Evolutionary conservation across 2,888 invertebrate genomes (phyloP), one percentile per base, ranked within the genome.

Genomic region (Aphodius sticticus): DNA sequence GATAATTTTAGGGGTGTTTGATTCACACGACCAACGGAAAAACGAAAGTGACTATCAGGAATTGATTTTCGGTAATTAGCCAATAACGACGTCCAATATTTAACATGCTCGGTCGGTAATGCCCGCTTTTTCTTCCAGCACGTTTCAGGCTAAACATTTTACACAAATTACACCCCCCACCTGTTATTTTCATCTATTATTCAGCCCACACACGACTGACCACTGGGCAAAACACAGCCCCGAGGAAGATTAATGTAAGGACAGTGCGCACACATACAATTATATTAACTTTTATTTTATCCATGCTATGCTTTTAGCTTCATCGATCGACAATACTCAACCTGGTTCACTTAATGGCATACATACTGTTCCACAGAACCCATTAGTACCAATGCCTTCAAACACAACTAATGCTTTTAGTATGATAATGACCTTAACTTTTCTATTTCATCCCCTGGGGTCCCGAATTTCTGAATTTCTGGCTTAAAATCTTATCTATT

Each of bases 141-240:
- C 74, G 6, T 35, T 74, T 37, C 74, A 35, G 36, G 74, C 74
- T 35, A 74, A 35, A 37, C 74, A 37, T 74, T 74, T 74, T 74
- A 74, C 74, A 36, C 74, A 74, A 74, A 74, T 74, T 74, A 74
- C 74, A 74, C 74, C 37, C 26, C 37, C 74, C 74, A 74, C 74
- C 74, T 74, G 74, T 74, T 74, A 74, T 74, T 74, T 74, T 37
- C 74, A 74, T 74, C 37, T 74, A 74, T 74, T 74, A 74, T 74
- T 74, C 74, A 74, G 16, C 37, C n/a, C 36, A 35, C 74, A 35
- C 74, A 53, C 74, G 74, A 72, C 35, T n/a, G 74, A 74, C 53
- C 53, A 53, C 53, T 53, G 12, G 53, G 53, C 7, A 36, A 74
- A 74, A 74, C 36, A 74, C 74, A 35, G 26, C 74, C 74, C 74